Base-by-base conservation (phyloP, 2,113 vertebrate genomes). In the Turdus rufiventris region DNA sequence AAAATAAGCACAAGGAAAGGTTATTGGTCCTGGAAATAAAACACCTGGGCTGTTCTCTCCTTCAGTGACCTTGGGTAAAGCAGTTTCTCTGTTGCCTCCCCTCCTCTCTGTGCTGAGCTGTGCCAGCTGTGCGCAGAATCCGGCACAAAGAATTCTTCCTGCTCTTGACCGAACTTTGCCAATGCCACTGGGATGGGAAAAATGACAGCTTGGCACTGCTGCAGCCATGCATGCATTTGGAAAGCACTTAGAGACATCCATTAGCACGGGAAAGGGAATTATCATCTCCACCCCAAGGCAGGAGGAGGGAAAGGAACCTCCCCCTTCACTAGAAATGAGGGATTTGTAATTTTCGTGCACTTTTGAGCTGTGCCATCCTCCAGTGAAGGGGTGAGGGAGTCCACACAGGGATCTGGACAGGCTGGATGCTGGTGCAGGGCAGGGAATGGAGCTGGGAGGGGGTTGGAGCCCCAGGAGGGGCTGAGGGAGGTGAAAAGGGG, bases 171-270 rank as follows among this genome's bases (percentile, higher is more conserved):
- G 0, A 71, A 84, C 57, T 58, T 81, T 33, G 7, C 9, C 43
- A 10, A 6, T n/a, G 68, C 82, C 82, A 8, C 40, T 8, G 84
- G 86, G 91, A 81, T 23, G 29, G 4, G 5, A 21, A 9, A 20
- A 50, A 43, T 40, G 77, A 79, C 84, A 87, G 53, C 66, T 29
- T 5, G 38, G 85, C 26, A 24, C 74, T 68, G 71, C 86, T 67
- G 89, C 93, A 91, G 92, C 91, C 91, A 34, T 5, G 61, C 68
- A 14, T 23, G 84, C 80, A 18, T 34, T 33, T n/a, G 76, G 40
- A 85, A 82, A 94, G 96, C 89, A 61, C 93, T 87, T 74, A 38
- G 57, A 54, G 77, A 34, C 82, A 85, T 50, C 82, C 67, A 57
- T 61, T 58, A 90, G 74, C 66, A 6, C 14, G 6, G 81, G 63